Evolutionary conservation across 2,888 invertebrate genomes (phyloP), one percentile per base, ranked within the genome.

Genomic region (Agrotis segetum): DNA sequence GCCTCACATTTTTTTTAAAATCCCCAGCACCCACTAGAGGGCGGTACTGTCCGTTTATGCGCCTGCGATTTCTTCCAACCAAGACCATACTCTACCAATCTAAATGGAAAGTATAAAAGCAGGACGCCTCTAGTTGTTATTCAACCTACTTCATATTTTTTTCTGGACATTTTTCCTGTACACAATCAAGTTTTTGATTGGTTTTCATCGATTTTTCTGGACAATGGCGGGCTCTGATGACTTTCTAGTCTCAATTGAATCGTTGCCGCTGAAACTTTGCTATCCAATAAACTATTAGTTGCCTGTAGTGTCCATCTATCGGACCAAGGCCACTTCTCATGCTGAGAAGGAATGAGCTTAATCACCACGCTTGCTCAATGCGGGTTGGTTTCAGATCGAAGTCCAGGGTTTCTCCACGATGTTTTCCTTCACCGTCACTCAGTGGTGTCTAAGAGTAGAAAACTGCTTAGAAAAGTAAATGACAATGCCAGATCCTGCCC

Each of bases 311-410:
- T 19, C 53, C 59, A 29, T 1, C 0, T 46, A 17, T 24, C 9
- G 58, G 17, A 24, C 29, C 2, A 6, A 46, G 76, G 53, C 53
- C 1, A 4, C 55, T 34, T n/a, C 75, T 49, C 62, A 47, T 34
- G 9, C 7, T 34, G 34, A 34, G 34, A 34, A 34, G 34, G 34
- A 34, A 34, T 34, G 71, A 74, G 74, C 74, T 11, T 70, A 13
- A 74, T 77, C 71, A 44, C 78, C 71, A 77, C 58, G 62, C 74
- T 71, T 21, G 71, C 71, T 63, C 72, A 63, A 19, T 71, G 72
- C 79, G 72, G 56, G 21, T 78, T 78, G 79, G 74, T 78, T 78
- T 47, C 58, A 71, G 47, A 78, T 52, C 17, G 16, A 56, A 24
- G 60, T 46, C 52, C 71, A 47, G 47, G 53, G 60, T 70, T 74